phyloP scores from a whole-genome alignment of 2,888 invertebrate genomes.

The Dynastes maya region DNA sequence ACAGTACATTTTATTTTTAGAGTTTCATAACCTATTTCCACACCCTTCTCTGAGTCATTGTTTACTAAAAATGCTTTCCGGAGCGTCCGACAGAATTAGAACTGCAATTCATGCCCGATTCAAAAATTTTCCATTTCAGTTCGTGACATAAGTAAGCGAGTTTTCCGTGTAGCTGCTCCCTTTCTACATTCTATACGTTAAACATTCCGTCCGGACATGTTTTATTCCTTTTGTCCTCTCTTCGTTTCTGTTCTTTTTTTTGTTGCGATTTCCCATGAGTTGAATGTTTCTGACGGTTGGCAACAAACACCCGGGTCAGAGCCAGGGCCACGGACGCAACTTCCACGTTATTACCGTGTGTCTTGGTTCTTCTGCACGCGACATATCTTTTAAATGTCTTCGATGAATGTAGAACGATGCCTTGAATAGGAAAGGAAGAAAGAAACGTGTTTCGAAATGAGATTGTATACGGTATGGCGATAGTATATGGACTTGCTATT shows the following conservation, averaged over 20 bases:
- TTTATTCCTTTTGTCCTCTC: slow-evolving; percentile 38
- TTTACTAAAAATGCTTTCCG: background rate
- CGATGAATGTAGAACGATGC: slow-evolving; percentile 5
- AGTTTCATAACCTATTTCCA: no score
- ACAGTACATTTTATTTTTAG: no score
- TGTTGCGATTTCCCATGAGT: slow-evolving; percentile 23
- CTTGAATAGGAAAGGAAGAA: background rate
- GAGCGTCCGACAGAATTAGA: slow-evolving; percentile 24
- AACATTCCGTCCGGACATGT: slow-evolving; percentile 21
- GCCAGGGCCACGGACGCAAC: no score
- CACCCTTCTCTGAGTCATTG: no score
- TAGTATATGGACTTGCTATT: background rate
- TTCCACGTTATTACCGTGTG: slow-evolving; percentile 1
- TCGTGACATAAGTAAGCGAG: slow-evolving; percentile 45
- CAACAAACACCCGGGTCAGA: background rate
- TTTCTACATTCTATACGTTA: slow-evolving; percentile 23
- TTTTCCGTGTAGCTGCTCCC: slow-evolving; percentile 9
- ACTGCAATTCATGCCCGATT: slow-evolving; percentile 30
- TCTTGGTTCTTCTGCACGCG: background rate
- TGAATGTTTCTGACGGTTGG: slow-evolving; percentile 42
- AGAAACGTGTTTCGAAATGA: background rate
- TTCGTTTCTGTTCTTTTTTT: slow-evolving; percentile 3
- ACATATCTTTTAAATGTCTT: slow-evolving; percentile 2
- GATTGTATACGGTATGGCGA: background rate
- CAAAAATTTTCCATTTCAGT: slow-evolving; percentile 42